Percentiles rank a stretch among this genome's conserved stretches.
Evolutionary conservation across 2,797 vertebrate species (phyloP).

Genomic region (Ptychobarbus kaznakovi): DNA sequence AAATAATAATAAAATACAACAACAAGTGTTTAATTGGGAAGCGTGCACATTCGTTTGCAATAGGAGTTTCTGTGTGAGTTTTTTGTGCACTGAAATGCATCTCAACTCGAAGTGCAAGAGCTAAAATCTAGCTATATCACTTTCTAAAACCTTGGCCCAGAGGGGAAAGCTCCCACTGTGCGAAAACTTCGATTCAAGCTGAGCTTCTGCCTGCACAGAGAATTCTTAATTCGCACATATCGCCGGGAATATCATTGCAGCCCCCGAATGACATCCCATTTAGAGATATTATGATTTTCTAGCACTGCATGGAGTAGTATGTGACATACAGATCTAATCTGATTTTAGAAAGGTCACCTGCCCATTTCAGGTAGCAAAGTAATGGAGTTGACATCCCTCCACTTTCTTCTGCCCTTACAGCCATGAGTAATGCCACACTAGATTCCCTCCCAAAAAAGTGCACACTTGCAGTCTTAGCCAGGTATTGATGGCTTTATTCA

Average conservation of each 20-base stretch:
- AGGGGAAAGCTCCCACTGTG: slow-evolving; percentile 40
- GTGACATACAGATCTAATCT: slow-evolving; percentile 65
- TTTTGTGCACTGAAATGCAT: slow-evolving; percentile 9
- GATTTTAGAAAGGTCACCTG: slow-evolving; percentile 76
- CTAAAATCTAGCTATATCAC: slow-evolving; percentile 15
- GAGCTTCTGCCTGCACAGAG: slow-evolving; percentile 41
- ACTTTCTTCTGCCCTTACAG: slow-evolving; percentile 68
- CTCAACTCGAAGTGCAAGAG: slow-evolving; percentile 2
- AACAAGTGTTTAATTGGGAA: not conserved
- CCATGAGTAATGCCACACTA: slow-evolving; percentile 24
- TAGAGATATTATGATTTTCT: slow-evolving; percentile 60
- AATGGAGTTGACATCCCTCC: slow-evolving; percentile 78
- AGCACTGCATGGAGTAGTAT: slow-evolving; percentile 60
- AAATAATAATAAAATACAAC: not conserved
- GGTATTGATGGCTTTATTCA: slow-evolving; percentile 7
- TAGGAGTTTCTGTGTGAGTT: not conserved
- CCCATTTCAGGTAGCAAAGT: slow-evolving; percentile 73
- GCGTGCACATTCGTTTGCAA: not conserved
- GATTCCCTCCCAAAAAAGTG: not conserved
- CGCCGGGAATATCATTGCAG: slow-evolving; percentile 10
- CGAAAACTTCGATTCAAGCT: slow-evolving; percentile 41
- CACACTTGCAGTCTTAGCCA: slow-evolving; percentile 4
- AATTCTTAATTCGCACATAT: slow-evolving; percentile 48
- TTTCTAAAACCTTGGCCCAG: slow-evolving; percentile 43
- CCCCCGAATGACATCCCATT: slow-evolving; percentile 46